A percentile compares a stretch with the other conserved stretches of the same genome.
Evolutionary conservation across 1,140 invertebrate species (phyloP).

Genomic region (Ctenoplectra terminalis): DNA sequence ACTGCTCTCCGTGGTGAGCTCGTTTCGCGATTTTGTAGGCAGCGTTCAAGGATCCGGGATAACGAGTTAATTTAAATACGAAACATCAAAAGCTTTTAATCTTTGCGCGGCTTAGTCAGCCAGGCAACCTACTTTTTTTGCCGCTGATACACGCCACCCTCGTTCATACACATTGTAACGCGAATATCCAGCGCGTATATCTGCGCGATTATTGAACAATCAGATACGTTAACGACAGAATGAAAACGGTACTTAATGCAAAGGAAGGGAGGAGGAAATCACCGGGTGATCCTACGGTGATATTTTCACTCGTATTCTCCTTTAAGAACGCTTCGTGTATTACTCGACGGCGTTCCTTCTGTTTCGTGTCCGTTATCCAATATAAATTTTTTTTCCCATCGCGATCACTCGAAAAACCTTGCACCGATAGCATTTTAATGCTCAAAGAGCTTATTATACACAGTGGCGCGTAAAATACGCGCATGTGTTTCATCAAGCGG

Average conservation of each 20-base stretch:
- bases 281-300: slow-evolving; percentile 3
- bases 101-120: slow-evolving; percentile 59
- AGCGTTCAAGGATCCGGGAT: slow-evolving; percentile 61
- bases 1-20: neutral
- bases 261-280: slow-evolving; percentile 22
- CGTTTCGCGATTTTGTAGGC: slow-evolving; percentile 48
- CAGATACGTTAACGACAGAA: slow-evolving; percentile 61
- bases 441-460: neutral
- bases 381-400: slow-evolving; percentile 13
- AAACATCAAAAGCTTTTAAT: slow-evolving; percentile 70
- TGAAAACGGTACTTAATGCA: slow-evolving; percentile 39
- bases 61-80: slow-evolving; percentile 70
- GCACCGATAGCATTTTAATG: slow-evolving; percentile 5
- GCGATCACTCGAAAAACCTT: neutral
- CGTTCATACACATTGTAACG: slow-evolving; percentile 62
- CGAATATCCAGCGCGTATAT: slow-evolving; percentile 63
- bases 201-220: slow-evolving; percentile 65
- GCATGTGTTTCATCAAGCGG: neutral
- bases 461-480: neutral
- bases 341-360: neutral
- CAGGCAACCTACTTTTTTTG: slow-evolving; percentile 65
- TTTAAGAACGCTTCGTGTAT: neutral
- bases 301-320: slow-evolving; percentile 28
- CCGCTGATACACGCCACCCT: slow-evolving; percentile 66
- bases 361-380: slow-evolving; percentile 27